Base-by-base conservation (phyloP, 2,888 invertebrate species). In the Drosophila anceps region DNA sequence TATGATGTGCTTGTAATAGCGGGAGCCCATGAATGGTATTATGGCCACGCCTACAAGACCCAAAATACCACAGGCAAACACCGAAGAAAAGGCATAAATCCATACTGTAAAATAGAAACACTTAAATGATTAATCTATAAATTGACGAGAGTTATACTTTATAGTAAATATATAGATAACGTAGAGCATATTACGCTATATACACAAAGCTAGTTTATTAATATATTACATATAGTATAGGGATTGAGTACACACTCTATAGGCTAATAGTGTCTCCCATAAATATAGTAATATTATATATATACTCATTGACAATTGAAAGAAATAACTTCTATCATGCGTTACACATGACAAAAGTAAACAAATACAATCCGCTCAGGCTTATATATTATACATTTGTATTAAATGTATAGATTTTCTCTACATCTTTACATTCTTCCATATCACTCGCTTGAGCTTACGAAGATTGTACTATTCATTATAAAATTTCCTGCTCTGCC, bases 1-100 rank as follows among this genome's bases (percentile, higher is more conserved):
- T 60, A 98, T 94, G 37, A 98, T 93, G 80, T 97, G 96, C 88
- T 98, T 96, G 92, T 98, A 98, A 92, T 97, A 97, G 18, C 95
- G 95, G 84, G 96, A 95, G 92, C 96, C 96, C 97, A 98, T 98
- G 44, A 98, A 95, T 0, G 98, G 98, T 88, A 98, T 97, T 9
- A 98, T 96, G 6, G 96, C 96, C 13, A 98, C 96, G 2, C 98
- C 97, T 15, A 98, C 93, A 46, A 98, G 93, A 12, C 98, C 98
- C 84, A 98, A 97, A 6, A 97, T 94, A 90, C 98, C 97, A 78
- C 98, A 98, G 31, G 97, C 94, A 9, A 97, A 92, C 81, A 98
- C 97, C 69, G 98, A 96, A 31, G 96, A 90, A 7, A 95, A 95
- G 2, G 98, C 97, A 91, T 97, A 98, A 12, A 97, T 90, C 98